Evolutionary conservation across 2,113 vertebrate genomes (phyloP).

Genomic region (Lepus europaeus): DNA sequence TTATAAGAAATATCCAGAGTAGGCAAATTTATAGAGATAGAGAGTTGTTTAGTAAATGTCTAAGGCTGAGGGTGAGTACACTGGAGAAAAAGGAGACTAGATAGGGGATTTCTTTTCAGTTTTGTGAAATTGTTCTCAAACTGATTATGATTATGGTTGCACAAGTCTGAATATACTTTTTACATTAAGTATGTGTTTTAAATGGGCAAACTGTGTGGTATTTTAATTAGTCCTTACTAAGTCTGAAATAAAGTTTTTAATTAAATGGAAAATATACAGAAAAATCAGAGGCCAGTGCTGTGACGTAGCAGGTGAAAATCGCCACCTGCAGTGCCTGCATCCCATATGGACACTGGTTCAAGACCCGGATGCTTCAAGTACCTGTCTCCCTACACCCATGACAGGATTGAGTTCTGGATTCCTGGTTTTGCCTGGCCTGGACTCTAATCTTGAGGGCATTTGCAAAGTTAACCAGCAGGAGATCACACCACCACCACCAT

Average conservation of each 20-base stretch:
- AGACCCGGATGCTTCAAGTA: too few relatives aligned
- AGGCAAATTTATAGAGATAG: neutral
- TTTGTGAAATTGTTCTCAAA: neutral
- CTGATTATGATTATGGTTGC: neutral
- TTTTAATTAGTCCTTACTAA: slow-evolving; percentile 4
- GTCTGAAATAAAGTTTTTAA: neutral
- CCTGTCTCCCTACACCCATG: too few relatives aligned
- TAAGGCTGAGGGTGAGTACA: neutral
- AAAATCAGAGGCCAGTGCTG: neutral
- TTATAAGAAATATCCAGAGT: too few relatives aligned
- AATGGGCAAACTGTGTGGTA: neutral
- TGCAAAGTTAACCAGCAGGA: too few relatives aligned
- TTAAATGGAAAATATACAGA: slow-evolving; percentile 46
- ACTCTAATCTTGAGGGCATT: too few relatives aligned
- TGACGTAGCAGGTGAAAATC: too few relatives aligned
- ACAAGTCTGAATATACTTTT: neutral
- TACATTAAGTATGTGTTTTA: neutral
- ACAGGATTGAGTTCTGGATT: too few relatives aligned
- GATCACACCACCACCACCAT: too few relatives aligned
- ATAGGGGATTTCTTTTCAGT: neutral
- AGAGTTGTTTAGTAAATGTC: neutral
- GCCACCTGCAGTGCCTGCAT: too few relatives aligned
- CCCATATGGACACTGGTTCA: too few relatives aligned
- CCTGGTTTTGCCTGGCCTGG: too few relatives aligned
- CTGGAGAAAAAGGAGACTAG: neutral